Conservation (phyloP, 2,888 invertebrate genomes). For the Tetrapedia diversipes region DNA sequence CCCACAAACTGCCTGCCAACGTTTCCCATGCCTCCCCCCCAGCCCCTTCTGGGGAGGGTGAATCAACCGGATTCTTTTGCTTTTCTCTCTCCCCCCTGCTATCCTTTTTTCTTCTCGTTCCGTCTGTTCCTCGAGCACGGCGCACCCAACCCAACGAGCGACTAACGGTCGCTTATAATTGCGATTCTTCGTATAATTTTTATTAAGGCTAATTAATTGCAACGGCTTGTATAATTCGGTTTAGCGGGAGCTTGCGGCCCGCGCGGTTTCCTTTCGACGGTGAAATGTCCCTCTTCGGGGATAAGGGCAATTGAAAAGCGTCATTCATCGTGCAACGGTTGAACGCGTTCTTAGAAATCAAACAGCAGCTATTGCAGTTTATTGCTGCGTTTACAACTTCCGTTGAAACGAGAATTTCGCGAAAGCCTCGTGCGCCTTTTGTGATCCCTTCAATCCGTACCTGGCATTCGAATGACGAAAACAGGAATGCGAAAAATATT, state of each 20-base stretch:
- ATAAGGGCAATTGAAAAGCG: too few relatives aligned
- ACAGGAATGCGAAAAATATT: too few relatives aligned
- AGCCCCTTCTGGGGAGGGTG: conserved; percentile 14
- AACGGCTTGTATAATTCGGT: conserved; percentile 79
- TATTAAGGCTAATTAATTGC: conserved; percentile 82
- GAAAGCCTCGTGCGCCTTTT: too few relatives aligned
- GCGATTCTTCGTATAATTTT: conserved; percentile 81
- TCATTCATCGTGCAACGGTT: too few relatives aligned
- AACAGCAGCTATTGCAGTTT: rapidly evolving
- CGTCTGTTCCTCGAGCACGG: conserved; percentile 7
- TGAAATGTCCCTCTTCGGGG: too few relatives aligned
- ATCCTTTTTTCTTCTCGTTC: conserved; percentile 28
- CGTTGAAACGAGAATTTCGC: too few relatives aligned
- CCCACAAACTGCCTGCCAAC: conserved; percentile 67
- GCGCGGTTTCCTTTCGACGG: background rate
- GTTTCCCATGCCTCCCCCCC: conserved; percentile 54
- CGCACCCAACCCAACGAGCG: conserved; percentile 3
- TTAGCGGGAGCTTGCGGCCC: conserved; percentile 52
- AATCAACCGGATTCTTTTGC: background rate
- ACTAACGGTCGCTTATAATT: conserved; percentile 77
- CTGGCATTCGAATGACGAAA: too few relatives aligned
- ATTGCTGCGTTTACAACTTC: background rate
- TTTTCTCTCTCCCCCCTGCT: background rate
- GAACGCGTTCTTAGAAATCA: background rate
- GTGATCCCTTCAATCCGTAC: too few relatives aligned